A percentile compares a stretch with the other conserved stretches of the same genome.
phyloP scores from a whole-genome alignment of 2,113 vertebrate species.

The Indicator indicator region DNA sequence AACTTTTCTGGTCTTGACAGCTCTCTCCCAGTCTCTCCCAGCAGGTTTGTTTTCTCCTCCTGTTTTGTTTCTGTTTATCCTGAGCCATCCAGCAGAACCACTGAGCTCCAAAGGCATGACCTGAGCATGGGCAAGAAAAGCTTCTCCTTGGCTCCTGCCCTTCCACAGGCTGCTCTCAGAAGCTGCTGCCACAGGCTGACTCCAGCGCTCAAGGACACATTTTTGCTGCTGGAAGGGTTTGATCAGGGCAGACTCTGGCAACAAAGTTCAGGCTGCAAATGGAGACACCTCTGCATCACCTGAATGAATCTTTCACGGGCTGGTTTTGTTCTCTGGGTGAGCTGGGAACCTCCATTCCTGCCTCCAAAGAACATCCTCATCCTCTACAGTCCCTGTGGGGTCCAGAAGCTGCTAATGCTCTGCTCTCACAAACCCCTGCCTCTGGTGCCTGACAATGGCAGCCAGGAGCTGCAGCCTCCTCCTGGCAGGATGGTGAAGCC shows the following conservation, averaged over 20 bases:
- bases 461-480: background rate
- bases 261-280: background rate
- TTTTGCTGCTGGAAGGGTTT: background rate
- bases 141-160: background rate
- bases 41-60: background rate
- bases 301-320: background rate
- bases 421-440: background rate
- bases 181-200: background rate
- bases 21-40: background rate
- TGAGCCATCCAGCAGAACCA: background rate
- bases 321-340: slow-evolving; percentile 4
- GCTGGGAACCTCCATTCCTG: slow-evolving; percentile 26
- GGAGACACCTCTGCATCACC: slow-evolving; percentile 28
- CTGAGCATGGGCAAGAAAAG: background rate
- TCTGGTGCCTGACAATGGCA: background rate
- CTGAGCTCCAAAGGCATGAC: background rate
- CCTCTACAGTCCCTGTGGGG: background rate
- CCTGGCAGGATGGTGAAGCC: background rate
- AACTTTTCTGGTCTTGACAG: background rate
- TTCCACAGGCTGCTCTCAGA: background rate
- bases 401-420: background rate
- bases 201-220: background rate
- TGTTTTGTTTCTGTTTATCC: background rate
- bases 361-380: slow-evolving; percentile 25
- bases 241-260: background rate